Evolutionary conservation across 2,888 invertebrate genomes (phyloP).

Genomic region (Acanthosepion lycidas): DNA sequence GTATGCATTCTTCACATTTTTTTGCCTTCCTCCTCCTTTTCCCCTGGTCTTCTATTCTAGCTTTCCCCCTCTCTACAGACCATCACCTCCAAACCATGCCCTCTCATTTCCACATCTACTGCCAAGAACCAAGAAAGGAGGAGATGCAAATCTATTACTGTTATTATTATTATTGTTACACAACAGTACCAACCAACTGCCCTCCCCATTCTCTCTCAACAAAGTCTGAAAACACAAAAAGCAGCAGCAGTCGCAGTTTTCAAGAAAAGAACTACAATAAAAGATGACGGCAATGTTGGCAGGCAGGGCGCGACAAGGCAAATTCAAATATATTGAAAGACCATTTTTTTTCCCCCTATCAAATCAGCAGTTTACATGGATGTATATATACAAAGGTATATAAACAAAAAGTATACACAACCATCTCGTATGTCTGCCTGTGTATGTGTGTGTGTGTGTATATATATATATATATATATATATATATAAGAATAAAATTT

Average conservation of each 20-base stretch:
- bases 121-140: not conserved
- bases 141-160: not conserved
- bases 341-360: not conserved
- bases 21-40: not conserved
- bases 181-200: not conserved
- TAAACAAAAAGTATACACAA: no score
- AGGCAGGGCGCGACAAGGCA: not conserved
- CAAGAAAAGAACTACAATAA: not conserved
- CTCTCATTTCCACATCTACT: not conserved
- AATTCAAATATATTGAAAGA: not conserved
- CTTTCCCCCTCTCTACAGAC: not conserved
- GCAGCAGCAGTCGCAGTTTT: not conserved
- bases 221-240: not conserved
- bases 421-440: no score
- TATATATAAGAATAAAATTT: no score
- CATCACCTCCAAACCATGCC: not conserved
- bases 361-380: not conserved
- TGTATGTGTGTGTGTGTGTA: no score
- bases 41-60: not conserved
- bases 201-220: not conserved
- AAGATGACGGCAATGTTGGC: not conserved
- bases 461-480: no score
- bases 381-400: no score
- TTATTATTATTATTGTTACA: not conserved
- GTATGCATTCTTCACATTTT: conserved; percentile 33